Conservation (phyloP, 2,888 invertebrate species). For the Brassicogethes aeneus region DNA sequence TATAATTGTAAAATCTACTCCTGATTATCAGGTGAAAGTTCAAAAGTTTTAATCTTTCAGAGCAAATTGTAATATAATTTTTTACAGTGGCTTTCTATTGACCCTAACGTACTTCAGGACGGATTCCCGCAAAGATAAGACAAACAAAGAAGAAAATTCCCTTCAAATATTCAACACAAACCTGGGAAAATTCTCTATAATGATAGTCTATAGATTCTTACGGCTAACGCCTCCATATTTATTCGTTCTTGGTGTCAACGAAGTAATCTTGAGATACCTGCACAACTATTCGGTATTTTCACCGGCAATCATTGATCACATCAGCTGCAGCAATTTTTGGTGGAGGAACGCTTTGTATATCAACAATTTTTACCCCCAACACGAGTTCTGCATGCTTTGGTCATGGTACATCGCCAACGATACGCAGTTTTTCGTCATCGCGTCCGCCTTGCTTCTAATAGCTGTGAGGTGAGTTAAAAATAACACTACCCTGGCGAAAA, state of each 20-base stretch:
- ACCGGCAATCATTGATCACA: constrained; percentile 58
- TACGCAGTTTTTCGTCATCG: constrained; percentile 67
- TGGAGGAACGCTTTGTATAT: constrained; percentile 79
- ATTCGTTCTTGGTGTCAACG: constrained; percentile 66
- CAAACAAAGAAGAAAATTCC: constrained; percentile 27
- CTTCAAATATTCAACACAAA: constrained; percentile 41
- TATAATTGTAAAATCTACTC: too few species aligned
- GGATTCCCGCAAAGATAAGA: constrained; percentile 45
- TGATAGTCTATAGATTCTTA: constrained; percentile 56
- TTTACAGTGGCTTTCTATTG: constrained; percentile 60
- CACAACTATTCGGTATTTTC: constrained; percentile 66
- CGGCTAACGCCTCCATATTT: constrained; percentile 76
- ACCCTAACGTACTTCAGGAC: constrained; percentile 62
- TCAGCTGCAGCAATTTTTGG: constrained; percentile 70
- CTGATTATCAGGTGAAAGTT: too few species aligned
- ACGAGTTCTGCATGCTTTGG: constrained; percentile 75
- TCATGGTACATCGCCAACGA: constrained; percentile 78
- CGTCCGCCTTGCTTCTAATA: constrained; percentile 54
- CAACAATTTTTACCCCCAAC: constrained; percentile 68
- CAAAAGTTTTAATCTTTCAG: too few species aligned
- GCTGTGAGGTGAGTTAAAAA: constrained; percentile 53
- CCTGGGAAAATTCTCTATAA: constrained; percentile 38
- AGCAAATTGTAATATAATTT: constrained; percentile 6
- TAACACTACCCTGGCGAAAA: too few species aligned
- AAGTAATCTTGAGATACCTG: constrained; percentile 61